Base-by-base conservation (phyloP, 2,797 vertebrate genomes). In the Aplochiton taeniatus region DNA sequence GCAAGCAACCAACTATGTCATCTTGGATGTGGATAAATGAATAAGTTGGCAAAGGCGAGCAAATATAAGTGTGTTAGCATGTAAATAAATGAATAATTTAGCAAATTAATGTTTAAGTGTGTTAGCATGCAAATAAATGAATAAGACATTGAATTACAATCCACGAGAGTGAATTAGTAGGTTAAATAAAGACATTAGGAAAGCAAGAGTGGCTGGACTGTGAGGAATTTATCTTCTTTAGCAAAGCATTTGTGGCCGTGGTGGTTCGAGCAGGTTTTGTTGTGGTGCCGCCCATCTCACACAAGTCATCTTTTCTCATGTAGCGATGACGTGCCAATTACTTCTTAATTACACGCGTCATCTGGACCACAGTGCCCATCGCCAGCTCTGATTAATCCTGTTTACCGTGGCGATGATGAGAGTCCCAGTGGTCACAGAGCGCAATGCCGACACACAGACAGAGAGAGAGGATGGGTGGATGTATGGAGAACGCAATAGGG, bases 291-390 rank as follows among this genome's bases (percentile, higher is more conserved):
- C 48, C 65, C 11, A 58, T 76, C 78, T 79, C 63, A 54, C 13
- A 66, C 81, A 74, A 84, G 89, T 91, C 90, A 89, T 92, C 87
- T 89, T 91, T 92, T 85, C 85, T 90, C 85, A 86, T 92, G 90
- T 93, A 91, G 87, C 87, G 91, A 92, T 92, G 90, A 92, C 92
- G 91, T 89, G 90, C 88, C 90, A 92, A 93, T 92, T 92, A 92
- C 87, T 90, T 86, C 89, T 87, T 92, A 92, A 93, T 93, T 93
- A 91, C 87, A 86, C 85, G 86, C 90, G 86, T 93, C 91, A 92
- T 93, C 90, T 91, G 92, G 91, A 91, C 89, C 85, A 88, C 86
- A 90, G 88, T 84, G 89, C 65, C 62, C 83, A 87, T 78, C 70
- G 90, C 89, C 88, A 84, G 83, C 58, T 66, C 81, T 90, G 90